These are phyloP conservation scores for Phania funesta DNA, from an alignment of 2,888 invertebrate genomes.

Conservation along the genomic window DNA sequence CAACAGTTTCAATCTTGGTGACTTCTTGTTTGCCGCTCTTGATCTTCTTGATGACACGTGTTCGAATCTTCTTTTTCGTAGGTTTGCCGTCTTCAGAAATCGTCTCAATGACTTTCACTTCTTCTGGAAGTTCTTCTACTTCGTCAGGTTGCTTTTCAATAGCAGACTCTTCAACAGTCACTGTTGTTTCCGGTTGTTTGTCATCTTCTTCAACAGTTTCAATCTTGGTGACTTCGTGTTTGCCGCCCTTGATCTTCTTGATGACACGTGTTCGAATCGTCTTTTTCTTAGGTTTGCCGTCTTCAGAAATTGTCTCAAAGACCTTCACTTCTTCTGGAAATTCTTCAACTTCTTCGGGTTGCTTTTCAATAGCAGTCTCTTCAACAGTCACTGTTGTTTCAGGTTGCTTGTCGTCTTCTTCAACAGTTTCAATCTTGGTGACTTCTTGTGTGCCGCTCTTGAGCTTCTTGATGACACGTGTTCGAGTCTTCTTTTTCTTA, in stretches of 20 bases:
- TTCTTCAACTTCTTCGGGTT: constrained; percentile 72
- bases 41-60: constrained; percentile 26
- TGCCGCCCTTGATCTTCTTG: constrained; percentile 69
- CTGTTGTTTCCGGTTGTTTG: constrained; percentile 71
- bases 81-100: constrained; percentile 36
- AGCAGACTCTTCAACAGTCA: constrained; percentile 70
- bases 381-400: constrained; percentile 74
- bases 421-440: constrained; percentile 75
- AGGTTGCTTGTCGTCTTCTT: constrained; percentile 76
- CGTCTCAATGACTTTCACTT: constrained; percentile 43
- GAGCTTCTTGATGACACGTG: constrained; percentile 75
- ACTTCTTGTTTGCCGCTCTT: constrained; percentile 33
- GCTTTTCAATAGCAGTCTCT: constrained; percentile 73
- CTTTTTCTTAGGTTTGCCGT: constrained; percentile 68
- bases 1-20: constrained; percentile 26
- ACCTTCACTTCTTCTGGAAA: constrained; percentile 76
- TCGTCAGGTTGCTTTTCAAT: not conserved
- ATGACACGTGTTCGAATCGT: constrained; percentile 69
- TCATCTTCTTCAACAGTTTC: constrained; percentile 76
- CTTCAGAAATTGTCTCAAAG: constrained; percentile 74
- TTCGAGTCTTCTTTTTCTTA: constrained; percentile 74
- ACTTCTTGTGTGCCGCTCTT: constrained; percentile 73
- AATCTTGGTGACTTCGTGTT: constrained; percentile 76
- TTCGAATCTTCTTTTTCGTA: constrained; percentile 34
- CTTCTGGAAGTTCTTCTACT: constrained; percentile 70